phyloP scores from a whole-genome alignment of 2,888 invertebrate species.

The Aspidiotus destructor region DNA sequence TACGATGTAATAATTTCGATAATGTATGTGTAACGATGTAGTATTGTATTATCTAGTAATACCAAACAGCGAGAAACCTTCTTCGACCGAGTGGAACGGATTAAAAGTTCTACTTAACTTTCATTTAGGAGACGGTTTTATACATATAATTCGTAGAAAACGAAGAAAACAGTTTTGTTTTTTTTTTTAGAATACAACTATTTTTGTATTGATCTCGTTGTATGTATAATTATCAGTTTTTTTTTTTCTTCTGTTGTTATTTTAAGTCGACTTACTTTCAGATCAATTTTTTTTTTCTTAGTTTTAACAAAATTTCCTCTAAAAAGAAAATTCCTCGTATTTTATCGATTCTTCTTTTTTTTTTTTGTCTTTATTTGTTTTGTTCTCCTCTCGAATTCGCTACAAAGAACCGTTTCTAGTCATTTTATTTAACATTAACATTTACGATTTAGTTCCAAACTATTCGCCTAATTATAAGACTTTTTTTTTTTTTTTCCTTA shows the following conservation, averaged over 20 bases:
- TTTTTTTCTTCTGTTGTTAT: constrained; percentile 8
- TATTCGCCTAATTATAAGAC: constrained; percentile 27
- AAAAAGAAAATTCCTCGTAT: neutral
- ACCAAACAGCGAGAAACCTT: no score
- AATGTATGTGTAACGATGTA: no score
- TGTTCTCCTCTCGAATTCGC: constrained; percentile 14
- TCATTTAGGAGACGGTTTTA: constrained; percentile 1
- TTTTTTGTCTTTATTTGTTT: constrained; percentile 1
- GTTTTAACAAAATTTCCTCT: neutral
- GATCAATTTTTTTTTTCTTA: constrained; percentile 13
- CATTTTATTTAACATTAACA: constrained; percentile 10
- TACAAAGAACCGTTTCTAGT: constrained; percentile 28
- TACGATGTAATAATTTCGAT: neutral
- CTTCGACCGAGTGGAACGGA: neutral
- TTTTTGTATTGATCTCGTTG: constrained; percentile 30
- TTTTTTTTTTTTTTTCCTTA: constrained; percentile 2
- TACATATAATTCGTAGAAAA: neutral
- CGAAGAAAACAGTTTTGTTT: neutral
- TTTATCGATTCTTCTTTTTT: constrained; percentile 11
- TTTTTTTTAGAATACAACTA: constrained; percentile 21
- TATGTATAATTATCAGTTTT: constrained; percentile 16
- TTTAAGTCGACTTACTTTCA: constrained; percentile 29
- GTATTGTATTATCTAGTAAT: no score
- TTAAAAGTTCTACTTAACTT: constrained; percentile 7
- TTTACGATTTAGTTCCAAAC: constrained; percentile 31